Conservation (phyloP, 2,797 vertebrate genomes). For the Anguilla megastoma region DNA sequence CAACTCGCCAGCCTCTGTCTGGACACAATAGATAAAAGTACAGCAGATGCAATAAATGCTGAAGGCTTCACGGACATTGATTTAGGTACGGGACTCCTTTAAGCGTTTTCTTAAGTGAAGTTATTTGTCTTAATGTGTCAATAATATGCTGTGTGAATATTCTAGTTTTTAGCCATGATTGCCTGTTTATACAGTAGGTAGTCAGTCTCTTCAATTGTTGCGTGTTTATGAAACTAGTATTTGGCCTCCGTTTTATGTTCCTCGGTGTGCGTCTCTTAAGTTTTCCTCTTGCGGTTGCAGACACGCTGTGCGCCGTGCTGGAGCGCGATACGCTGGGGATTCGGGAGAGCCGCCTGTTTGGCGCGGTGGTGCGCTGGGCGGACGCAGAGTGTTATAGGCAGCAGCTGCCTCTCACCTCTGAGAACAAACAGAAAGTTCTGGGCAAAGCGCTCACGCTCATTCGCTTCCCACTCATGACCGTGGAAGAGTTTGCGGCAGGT, state of each 20-base stretch:
- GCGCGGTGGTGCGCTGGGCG: slow-evolving; percentile 78
- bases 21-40: slow-evolving; percentile 81
- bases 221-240: not conserved
- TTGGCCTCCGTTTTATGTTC: not conserved
- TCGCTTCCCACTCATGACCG: slow-evolving; percentile 79
- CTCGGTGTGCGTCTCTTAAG: not conserved
- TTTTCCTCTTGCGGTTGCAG: slow-evolving; percentile 47
- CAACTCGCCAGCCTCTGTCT: slow-evolving; percentile 96
- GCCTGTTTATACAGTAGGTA: slow-evolving; percentile 27
- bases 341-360: slow-evolving; percentile 84
- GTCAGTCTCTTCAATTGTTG: not conserved
- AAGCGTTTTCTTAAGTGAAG: not conserved
- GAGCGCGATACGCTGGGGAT: slow-evolving; percentile 95
- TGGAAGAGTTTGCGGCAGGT: slow-evolving; percentile 82
- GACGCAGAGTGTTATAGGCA: slow-evolving; percentile 79
- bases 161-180: slow-evolving; percentile 2
- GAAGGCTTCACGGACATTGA: slow-evolving; percentile 81
- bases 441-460: slow-evolving; percentile 77
- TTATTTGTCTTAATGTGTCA: slow-evolving; percentile 25
- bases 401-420: slow-evolving; percentile 72
- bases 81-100: slow-evolving; percentile 63
- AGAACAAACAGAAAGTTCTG: slow-evolving; percentile 79
- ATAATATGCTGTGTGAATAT: not conserved
- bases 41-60: slow-evolving; percentile 74
- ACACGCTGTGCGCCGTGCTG: slow-evolving; percentile 85